These are phyloP conservation scores for Drosophila kokeensis DNA, from an alignment of 2,888 invertebrate genomes.

Conservation along the genomic window DNA sequence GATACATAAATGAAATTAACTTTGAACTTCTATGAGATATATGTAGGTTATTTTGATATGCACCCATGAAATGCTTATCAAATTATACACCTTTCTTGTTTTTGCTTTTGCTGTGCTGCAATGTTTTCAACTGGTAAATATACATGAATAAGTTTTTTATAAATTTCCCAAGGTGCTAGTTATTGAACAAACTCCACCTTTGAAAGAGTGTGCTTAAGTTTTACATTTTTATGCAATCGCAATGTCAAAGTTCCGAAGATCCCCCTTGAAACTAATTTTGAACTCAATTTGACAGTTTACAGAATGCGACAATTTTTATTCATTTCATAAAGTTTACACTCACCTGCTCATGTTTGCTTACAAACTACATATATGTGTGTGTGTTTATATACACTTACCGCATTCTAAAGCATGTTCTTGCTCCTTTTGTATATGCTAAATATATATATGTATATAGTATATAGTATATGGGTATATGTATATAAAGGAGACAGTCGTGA, in stretches of 20 bases:
- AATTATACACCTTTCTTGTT: neutral
- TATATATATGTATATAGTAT: neutral
- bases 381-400: conserved; percentile 2
- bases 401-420: conserved; percentile 1
- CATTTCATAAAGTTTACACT: conserved; percentile 52
- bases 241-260: conserved; percentile 37
- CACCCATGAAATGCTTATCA: neutral
- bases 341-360: conserved; percentile 8
- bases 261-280: conserved; percentile 56
- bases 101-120: neutral
- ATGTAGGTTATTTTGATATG: conserved; percentile 25
- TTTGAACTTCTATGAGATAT: conserved; percentile 56
- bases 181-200: neutral
- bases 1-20: conserved; percentile 48
- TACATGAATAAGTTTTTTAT: conserved; percentile 28
- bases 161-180: conserved; percentile 52
- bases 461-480: conserved; percentile 3
- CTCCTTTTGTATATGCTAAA: conserved; percentile 6
- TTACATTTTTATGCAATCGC: conserved; percentile 38
- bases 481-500: conserved; percentile 3
- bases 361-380: conserved; percentile 3
- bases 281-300: conserved; percentile 54
- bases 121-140: conserved; percentile 2
- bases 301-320: conserved; percentile 61
- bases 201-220: conserved; percentile 25